Base-by-base conservation (phyloP, 92 coral and sea anemone genomes). In the Zoanthus sansibaricus region DNA sequence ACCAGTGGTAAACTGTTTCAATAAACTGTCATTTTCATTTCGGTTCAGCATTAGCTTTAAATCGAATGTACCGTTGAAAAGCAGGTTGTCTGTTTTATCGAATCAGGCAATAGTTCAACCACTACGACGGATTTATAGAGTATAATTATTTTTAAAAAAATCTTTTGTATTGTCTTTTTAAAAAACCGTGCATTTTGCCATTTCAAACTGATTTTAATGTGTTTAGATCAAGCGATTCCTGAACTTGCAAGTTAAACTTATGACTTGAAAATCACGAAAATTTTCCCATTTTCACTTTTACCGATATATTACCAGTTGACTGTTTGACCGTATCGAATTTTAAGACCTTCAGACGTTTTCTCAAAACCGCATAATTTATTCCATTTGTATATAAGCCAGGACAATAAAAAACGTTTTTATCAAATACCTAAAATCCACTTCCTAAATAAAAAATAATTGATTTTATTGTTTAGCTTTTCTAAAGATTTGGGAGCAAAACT, bases 341-440 rank as follows among this genome's bases (percentile, higher is more conserved):
- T 11, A 71, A 79, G 33, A 51, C 15, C 16, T 55, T 33, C 5
- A 42, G 69, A 44, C 7, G 10, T 20, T n/a, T 66, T 44, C 66
- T 12, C 14, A 25, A 80, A 80, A 80, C 85, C 73, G 42, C 75
- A 76, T 25, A 76, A 33, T 76, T 13, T 51, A 76, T 18, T 20
- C 69, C 30, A 62, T 62, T 62, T 62, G 55, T 37, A 37, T 37
- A 37, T 58, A 16, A 58, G n/a, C 69, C 4, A 21, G 21, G 6
- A 20, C 21, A 18, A 62, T 6, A 62, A 37, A 62, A 20, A 1
- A 16, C 68, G 18, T 16, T 20, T 61, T 61, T 61, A 17, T 61
- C 68, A 61, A 58, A n/a, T n/a, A n/a, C 2, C 42, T 37, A 4
- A 61, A 18, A 62, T 62, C 21, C 69, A 20, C 69, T 17, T 62